Conservation (phyloP, 2,888 invertebrate genomes). For the Uropetala carovei region DNA sequence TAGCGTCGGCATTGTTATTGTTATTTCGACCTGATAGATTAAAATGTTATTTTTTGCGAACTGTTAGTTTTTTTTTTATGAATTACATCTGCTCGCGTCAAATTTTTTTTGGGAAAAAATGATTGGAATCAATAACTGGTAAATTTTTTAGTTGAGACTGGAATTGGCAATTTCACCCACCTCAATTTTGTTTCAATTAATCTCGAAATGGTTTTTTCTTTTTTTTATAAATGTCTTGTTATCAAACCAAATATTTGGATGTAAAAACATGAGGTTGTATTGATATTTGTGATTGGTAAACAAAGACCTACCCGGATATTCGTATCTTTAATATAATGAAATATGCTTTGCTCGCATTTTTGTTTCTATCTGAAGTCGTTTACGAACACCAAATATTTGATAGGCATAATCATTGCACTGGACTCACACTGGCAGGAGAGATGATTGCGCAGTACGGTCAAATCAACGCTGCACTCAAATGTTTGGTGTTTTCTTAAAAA, state of each 20-base stretch:
- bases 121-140: too few relatives aligned
- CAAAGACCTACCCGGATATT: not conserved
- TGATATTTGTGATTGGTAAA: constrained; percentile 4
- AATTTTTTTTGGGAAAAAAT: too few relatives aligned
- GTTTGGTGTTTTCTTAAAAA: too few relatives aligned
- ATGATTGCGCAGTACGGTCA: not conserved
- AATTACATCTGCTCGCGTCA: too few relatives aligned
- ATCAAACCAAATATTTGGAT: not conserved
- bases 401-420: not conserved
- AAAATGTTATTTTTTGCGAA: too few relatives aligned
- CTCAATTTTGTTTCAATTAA: not conserved
- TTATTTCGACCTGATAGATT: too few relatives aligned
- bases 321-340: not conserved
- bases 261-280: not conserved
- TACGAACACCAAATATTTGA: not conserved
- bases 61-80: too few relatives aligned
- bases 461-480: too few relatives aligned
- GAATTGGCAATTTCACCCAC: not conserved
- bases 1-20: too few relatives aligned
- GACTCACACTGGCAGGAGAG: not conserved
- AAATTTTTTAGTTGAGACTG: too few relatives aligned
- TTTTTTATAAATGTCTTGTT: not conserved
- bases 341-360: not conserved
- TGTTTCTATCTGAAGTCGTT: not conserved
- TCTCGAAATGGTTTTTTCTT: not conserved